Base-by-base conservation (phyloP, 2,797 vertebrate genomes). In the Austrolebias charrua region DNA sequence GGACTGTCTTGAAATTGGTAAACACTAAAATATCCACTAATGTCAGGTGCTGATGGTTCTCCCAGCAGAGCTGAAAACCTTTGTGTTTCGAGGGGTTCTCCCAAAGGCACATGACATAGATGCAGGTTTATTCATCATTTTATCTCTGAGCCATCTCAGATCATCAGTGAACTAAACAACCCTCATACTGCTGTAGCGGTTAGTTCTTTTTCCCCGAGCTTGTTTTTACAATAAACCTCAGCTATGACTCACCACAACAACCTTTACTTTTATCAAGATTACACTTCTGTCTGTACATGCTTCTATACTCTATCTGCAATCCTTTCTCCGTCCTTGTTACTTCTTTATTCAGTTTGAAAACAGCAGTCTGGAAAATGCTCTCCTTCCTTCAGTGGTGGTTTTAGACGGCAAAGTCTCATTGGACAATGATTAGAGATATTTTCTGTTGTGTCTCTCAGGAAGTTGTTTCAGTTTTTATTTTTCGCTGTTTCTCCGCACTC, bases 81-180 rank as follows among this genome's bases (percentile, higher is more conserved):
- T 66, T 80, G 66, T 79, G 75, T 79, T 71, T 58, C 77, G 10
- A 9, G 71, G 60, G 66, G 55, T 55, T 60, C 6, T 78, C 46
- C 12, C 31, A 2, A 66, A 60, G 67, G 63, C 66, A 66, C 73
- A 44, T 76, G 75, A 69, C 71, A 71, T 63, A 84, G 65, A 71
- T 62, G 64, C 61, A 75, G 67, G 58, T 73, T 76, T 79, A 75
- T 76, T 81, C 61, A 60, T 84, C 58, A 75, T 85, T 79, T 77
- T 60, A 75, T 82, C 75, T 68, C 64, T 3, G 66, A 82, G 69
- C 75, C 18, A 20, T 73, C 71, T 75, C 71, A 73, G 73, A 75
- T 83, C 75, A 67, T 79, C 64, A 75, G 65, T 45, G 58, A 58
- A 71, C 61, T 64, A 73, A 62, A 82, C 77, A 76, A 65, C 76